phyloP scores from a whole-genome alignment of 2,888 invertebrate genomes.

The Venusia cambrica region DNA sequence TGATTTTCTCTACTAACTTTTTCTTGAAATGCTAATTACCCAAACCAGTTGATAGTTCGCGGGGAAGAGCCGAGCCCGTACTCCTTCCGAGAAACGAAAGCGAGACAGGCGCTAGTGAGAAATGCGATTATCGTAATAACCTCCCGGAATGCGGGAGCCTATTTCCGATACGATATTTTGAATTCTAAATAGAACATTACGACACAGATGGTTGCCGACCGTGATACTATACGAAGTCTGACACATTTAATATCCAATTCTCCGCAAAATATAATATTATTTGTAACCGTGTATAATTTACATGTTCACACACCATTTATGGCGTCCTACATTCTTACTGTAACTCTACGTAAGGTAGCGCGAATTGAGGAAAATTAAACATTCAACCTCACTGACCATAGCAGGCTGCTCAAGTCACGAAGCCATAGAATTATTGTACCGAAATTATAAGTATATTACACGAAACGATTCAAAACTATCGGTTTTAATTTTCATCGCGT shows the following conservation, averaged over 20 bases:
- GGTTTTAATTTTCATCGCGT: constrained; percentile 1
- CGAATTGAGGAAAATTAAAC: too few relatives aligned
- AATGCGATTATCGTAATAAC: constrained; percentile 76
- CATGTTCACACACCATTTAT: too few relatives aligned
- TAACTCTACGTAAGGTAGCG: too few relatives aligned
- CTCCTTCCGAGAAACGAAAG: constrained; percentile 74
- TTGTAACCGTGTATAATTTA: too few relatives aligned
- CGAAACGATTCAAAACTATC: constrained; percentile 1
- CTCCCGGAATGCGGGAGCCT: constrained; percentile 63
- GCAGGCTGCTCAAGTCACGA: too few relatives aligned
- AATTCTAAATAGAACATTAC: constrained; percentile 49
- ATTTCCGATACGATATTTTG: constrained; percentile 58
- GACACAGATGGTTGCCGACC: constrained; percentile 6
- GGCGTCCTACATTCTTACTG: too few relatives aligned
- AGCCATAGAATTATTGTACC: too few relatives aligned
- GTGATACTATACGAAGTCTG: constrained; percentile 1
- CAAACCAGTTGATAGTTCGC: constrained; percentile 71
- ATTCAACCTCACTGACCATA: too few relatives aligned
- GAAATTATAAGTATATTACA: too few relatives aligned
- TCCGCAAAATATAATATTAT: too few relatives aligned
- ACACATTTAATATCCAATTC: too few relatives aligned
- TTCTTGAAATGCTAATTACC: constrained; percentile 70
- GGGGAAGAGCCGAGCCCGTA: constrained; percentile 44
- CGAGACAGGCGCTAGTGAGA: constrained; percentile 71
- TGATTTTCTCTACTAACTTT: constrained; percentile 43